Conservation (phyloP, 2,888 invertebrate genomes). For the Pandemis heparana region DNA sequence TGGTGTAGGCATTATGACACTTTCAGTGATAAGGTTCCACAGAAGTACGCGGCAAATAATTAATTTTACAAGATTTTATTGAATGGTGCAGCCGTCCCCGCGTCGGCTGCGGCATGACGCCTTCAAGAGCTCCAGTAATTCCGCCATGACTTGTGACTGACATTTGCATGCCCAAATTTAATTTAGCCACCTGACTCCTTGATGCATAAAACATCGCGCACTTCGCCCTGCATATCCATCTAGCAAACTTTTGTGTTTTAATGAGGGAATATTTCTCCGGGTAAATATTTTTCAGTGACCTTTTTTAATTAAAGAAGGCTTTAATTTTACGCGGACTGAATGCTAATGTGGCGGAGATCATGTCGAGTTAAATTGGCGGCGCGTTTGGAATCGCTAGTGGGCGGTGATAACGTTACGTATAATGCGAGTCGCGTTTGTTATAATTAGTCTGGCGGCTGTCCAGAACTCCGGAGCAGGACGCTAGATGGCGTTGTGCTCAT, state of each 20-base stretch:
- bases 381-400: constrained; percentile 32
- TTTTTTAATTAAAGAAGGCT: constrained; percentile 43
- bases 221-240: constrained; percentile 64
- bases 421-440: no score
- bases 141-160: constrained; percentile 66
- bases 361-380: constrained; percentile 41
- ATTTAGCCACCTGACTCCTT: constrained; percentile 71
- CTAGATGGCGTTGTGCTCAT: no score
- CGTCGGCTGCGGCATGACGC: constrained; percentile 10
- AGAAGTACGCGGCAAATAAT: no score
- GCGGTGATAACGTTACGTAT: constrained; percentile 19
- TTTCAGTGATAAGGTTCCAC: no score
- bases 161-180: constrained; percentile 72
- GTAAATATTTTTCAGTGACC: constrained; percentile 40
- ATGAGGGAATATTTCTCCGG: constrained; percentile 40
- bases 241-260: constrained; percentile 66
- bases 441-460: no score
- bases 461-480: no score
- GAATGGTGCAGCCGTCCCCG: background rate
- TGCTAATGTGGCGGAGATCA: constrained; percentile 30
- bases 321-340: constrained; percentile 40
- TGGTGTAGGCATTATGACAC: no score
- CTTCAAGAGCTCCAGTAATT: constrained; percentile 49
- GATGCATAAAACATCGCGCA: constrained; percentile 73
- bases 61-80: no score